Conservation (phyloP, 1,140 invertebrate species). For the Plectrocnemia conspersa region DNA sequence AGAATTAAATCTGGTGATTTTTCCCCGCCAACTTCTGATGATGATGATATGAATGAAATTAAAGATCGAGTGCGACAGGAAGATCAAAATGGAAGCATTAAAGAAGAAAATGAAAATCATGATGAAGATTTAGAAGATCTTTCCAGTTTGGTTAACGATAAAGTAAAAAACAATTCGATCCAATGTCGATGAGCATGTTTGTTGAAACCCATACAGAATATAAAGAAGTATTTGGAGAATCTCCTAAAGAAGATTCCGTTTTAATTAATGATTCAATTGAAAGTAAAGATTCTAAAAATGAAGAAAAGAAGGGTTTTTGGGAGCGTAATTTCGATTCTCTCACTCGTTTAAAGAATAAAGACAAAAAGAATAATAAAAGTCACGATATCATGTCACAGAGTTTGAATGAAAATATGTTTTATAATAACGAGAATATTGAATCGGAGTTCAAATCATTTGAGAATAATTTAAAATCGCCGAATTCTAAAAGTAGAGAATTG, state of each 20-base stretch:
- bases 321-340: slow-evolving; percentile 52
- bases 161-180: slow-evolving; percentile 46
- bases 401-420: slow-evolving; percentile 58
- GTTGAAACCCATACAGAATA: slow-evolving; percentile 39
- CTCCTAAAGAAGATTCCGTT: background rate
- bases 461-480: slow-evolving; percentile 44
- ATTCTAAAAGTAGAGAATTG: slow-evolving; percentile 35
- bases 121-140: too few relatives aligned
- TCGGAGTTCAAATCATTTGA: slow-evolving; percentile 42
- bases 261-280: slow-evolving; percentile 2
- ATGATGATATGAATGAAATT: slow-evolving; percentile 46
- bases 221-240: slow-evolving; percentile 37
- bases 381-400: slow-evolving; percentile 57
- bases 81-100: background rate
- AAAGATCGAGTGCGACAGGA: slow-evolving; percentile 39
- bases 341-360: slow-evolving; percentile 42
- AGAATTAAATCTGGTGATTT: slow-evolving; percentile 49
- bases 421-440: slow-evolving; percentile 49
- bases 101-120: background rate
- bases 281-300: background rate
- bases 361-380: slow-evolving; percentile 46
- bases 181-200: slow-evolving; percentile 57
- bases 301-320: slow-evolving; percentile 52
- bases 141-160: background rate
- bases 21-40: slow-evolving; percentile 48